These are phyloP conservation scores for Rousettus leschenaultii DNA, from an alignment of 2,113 vertebrate species.

Conservation along the genomic window DNA sequence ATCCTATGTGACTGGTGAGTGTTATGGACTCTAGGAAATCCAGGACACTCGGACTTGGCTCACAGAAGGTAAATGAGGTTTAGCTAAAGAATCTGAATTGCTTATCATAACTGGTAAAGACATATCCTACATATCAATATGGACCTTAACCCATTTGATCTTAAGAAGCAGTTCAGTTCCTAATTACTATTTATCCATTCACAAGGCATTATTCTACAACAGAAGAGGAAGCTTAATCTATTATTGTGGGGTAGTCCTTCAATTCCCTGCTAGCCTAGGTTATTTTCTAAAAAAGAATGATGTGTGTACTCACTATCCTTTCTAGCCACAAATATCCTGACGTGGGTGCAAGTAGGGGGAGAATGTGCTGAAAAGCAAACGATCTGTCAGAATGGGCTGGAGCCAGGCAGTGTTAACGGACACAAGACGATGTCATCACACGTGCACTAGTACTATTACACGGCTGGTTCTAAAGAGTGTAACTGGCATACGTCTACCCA, in stretches of 20 bases:
- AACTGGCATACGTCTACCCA: too few species aligned
- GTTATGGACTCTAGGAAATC: neutral
- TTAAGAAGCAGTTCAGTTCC: neutral
- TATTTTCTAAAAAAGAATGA: neutral
- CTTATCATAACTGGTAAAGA: neutral
- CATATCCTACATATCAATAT: neutral
- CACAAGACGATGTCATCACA: neutral
- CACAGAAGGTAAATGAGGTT: neutral
- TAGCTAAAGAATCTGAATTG: neutral
- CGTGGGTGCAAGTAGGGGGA: neutral
- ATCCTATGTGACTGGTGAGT: neutral
- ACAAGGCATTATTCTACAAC: neutral
- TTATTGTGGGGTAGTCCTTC: neutral
- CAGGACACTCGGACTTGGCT: neutral
- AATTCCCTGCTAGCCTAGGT: neutral
- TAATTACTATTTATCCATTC: neutral
- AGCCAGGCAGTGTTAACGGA: slow-evolving; percentile 3
- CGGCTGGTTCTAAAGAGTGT: neutral
- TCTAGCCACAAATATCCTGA: slow-evolving; percentile 2
- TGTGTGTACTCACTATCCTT: neutral
- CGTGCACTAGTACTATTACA: neutral
- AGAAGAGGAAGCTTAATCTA: neutral
- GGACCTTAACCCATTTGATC: neutral
- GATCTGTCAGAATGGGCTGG: slow-evolving; percentile 20
- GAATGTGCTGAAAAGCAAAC: neutral